Base-by-base conservation (phyloP, 2,888 invertebrate genomes). In the Polymixis flavicincta region DNA sequence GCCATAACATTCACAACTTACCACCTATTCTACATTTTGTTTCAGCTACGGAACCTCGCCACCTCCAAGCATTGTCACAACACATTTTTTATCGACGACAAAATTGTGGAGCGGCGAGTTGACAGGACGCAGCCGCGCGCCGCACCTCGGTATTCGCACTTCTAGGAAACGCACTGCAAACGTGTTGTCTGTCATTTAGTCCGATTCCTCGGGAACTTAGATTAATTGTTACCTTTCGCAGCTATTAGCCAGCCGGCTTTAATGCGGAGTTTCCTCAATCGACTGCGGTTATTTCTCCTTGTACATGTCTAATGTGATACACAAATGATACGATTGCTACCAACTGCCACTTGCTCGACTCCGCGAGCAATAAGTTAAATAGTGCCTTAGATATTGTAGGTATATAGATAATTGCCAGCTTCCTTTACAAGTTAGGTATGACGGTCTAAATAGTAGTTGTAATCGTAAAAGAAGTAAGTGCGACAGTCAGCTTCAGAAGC, bases 251-350 rank as follows among this genome's bases (percentile, higher is more conserved):
- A 83, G 85, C 84, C 82, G 71, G 76, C 79, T 84, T 87, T 93
- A 92, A 93, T 93, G 85, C 59, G 71, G 80, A 74, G 85, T 91
- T 93, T 93, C 92, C 93, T 93, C 91, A 90, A 92, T 93, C 87
- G 78, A 86, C 78, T 76, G 74, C 76, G 67, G 42, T 73, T 80
- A 75, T 87, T 85, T 80, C 71, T 80, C 59, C 67, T 71, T 74
- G 74, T 76, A 42, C 63, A 79, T 73, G 80, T 82, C 80, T 82
- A 77, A 88, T 78, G 74, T 78, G 73, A 78, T 71, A 81, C 55
- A 76, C 63, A 86, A 88, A 88, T 88, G 74, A 84, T 82, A 82
- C 55, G 78, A 64, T 78, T 74, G 76, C 78, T 19, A 22, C 45
- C 63, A 45, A 69, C 70, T 71, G 78, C 75, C 57, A 74, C 61